Evolutionary conservation across 1,140 invertebrate species (phyloP).

Genomic region (Glossosoma conforme): DNA sequence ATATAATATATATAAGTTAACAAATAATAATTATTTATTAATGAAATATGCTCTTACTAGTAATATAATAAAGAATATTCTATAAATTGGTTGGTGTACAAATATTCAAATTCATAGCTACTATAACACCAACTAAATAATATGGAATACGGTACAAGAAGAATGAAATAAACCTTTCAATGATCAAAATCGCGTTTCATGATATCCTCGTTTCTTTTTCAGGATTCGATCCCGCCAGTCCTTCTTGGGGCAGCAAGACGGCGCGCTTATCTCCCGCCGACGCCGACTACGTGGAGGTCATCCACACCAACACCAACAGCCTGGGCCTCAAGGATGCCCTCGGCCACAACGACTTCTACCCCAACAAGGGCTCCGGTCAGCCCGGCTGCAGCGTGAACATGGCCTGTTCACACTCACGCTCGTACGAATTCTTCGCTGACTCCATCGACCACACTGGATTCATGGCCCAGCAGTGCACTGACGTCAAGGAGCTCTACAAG

Average conservation of each 20-base stretch:
- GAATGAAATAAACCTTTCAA: no score
- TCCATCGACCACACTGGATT: conserved; percentile 24
- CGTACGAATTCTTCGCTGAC: conserved; percentile 37
- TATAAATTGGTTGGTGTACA: no score
- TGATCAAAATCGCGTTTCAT: no score
- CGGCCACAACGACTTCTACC: conserved; percentile 57
- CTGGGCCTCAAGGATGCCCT: conserved; percentile 46
- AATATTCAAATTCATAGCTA: no score
- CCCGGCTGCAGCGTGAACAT: conserved; percentile 41
- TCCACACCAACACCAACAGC: conserved; percentile 61
- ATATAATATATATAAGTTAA: no score
- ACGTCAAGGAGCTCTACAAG: neutral
- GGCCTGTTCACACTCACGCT: conserved; percentile 31
- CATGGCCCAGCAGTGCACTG: conserved; percentile 13
- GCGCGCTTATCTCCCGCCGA: conserved; percentile 40
- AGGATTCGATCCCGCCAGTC: conserved; percentile 62
- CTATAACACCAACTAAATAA: no score
- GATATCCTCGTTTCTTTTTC: no score
- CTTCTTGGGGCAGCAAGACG: conserved; percentile 41
- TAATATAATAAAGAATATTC: no score
- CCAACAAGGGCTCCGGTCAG: conserved; percentile 48
- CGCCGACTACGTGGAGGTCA: conserved; percentile 61
- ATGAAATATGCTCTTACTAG: no score
- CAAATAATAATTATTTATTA: no score
- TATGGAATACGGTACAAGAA: no score